Evolutionary conservation across 2,113 vertebrate species (phyloP).

Genomic region (Ptilonorhynchus violaceus): DNA sequence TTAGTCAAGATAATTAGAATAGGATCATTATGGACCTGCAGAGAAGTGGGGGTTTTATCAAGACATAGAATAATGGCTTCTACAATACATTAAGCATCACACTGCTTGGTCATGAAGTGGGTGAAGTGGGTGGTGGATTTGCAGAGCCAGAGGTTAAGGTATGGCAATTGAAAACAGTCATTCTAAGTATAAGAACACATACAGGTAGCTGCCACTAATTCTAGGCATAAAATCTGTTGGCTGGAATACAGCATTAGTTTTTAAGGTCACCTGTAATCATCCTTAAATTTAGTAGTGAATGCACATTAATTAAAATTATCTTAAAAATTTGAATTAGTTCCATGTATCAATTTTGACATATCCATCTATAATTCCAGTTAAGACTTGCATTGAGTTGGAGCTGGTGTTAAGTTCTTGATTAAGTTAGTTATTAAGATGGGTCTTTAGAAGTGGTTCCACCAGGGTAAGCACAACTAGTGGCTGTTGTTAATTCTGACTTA

Average conservation of each 20-base stretch:
- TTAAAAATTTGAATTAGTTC: background rate
- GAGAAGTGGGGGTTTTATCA: background rate
- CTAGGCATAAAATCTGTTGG: background rate
- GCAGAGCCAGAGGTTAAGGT: background rate
- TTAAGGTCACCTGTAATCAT: background rate
- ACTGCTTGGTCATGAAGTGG: background rate
- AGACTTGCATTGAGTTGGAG: background rate
- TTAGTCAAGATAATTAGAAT: background rate
- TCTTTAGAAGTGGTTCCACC: background rate
- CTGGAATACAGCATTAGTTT: background rate
- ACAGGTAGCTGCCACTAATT: background rate
- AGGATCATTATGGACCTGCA: background rate
- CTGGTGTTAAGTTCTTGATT: background rate
- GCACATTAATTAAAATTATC: background rate
- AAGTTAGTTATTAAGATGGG: background rate
- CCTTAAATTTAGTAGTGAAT: background rate
- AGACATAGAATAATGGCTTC: background rate
- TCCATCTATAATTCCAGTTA: background rate
- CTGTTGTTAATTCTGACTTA: background rate
- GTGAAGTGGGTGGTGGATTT: background rate
- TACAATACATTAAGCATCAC: background rate
- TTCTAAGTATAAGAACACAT: background rate
- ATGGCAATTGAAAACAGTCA: background rate
- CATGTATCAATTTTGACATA: background rate
- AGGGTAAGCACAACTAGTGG: background rate